These are phyloP conservation scores for Brachypalpus laphriformis DNA, from an alignment of 2,888 invertebrate species.

Conservation along the genomic window DNA sequence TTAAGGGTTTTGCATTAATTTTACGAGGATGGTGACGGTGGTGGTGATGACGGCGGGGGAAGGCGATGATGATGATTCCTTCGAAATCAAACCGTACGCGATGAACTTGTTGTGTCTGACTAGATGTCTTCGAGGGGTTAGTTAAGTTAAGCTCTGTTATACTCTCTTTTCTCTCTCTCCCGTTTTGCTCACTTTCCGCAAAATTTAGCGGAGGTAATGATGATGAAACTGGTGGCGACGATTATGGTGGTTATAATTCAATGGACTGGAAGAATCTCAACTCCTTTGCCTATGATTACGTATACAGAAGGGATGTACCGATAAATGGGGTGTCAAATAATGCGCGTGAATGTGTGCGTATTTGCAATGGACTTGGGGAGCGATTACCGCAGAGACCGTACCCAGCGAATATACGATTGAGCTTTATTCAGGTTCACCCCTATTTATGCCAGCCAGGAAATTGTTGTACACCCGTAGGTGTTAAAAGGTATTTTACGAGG, in stretches of 20 bases:
- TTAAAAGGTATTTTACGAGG: slow-evolving; percentile 39
- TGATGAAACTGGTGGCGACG: slow-evolving; percentile 21
- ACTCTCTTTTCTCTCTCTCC: not conserved
- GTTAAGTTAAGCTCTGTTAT: slow-evolving; percentile 33
- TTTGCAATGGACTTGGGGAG: slow-evolving; percentile 33
- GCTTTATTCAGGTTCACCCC: slow-evolving; percentile 57
- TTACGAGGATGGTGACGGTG: slow-evolving; percentile 27
- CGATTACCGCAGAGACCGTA: slow-evolving; percentile 28
- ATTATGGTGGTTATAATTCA: slow-evolving; percentile 42
- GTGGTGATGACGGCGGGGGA: not conserved
- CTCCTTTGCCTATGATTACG: slow-evolving; percentile 44
- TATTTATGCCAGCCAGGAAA: slow-evolving; percentile 23
- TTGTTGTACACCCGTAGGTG: slow-evolving; percentile 28
- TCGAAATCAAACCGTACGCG: slow-evolving; percentile 35
- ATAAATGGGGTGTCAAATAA: slow-evolving; percentile 47
- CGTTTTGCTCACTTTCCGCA: not conserved
- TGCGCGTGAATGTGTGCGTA: slow-evolving; percentile 1
- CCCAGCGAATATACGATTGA: slow-evolving; percentile 8
- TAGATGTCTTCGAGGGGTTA: slow-evolving; percentile 34
- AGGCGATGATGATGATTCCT: slow-evolving; percentile 11
- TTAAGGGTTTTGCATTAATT: slow-evolving; percentile 62
- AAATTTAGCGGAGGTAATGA: not conserved
- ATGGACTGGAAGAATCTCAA: slow-evolving; percentile 47
- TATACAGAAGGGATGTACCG: slow-evolving; percentile 33
- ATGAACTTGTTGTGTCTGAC: slow-evolving; percentile 69